A percentile compares a stretch with the other conserved stretches of the same genome.
phyloP scores from a whole-genome alignment of 1,140 invertebrate species.

The Drosophila micromelanica region DNA sequence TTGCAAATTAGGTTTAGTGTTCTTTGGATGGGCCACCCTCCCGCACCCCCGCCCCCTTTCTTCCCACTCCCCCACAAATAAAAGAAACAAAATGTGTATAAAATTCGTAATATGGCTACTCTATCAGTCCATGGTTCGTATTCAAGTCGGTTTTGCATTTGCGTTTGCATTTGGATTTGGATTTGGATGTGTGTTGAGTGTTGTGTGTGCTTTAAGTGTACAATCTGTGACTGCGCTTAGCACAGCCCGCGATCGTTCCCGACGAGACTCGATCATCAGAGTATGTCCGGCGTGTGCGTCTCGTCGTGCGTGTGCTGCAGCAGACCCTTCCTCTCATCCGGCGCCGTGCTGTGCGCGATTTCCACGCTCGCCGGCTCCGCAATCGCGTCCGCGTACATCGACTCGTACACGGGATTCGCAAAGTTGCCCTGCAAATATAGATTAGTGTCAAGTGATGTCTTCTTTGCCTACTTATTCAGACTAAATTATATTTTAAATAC shows the following conservation, averaged over 20 bases:
- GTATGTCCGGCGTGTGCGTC: slow-evolving; percentile 80
- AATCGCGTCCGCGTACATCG: slow-evolving; percentile 87
- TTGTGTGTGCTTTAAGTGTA: slow-evolving; percentile 25
- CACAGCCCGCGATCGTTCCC: slow-evolving; percentile 68
- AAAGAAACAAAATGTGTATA: slow-evolving; percentile 61
- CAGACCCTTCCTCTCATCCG: slow-evolving; percentile 79
- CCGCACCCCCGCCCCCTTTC: neutral
- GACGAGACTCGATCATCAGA: slow-evolving; percentile 73
- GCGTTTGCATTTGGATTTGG: slow-evolving; percentile 31
- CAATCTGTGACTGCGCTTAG: slow-evolving; percentile 52
- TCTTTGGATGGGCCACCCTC: slow-evolving; percentile 59
- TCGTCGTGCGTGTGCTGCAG: slow-evolving; percentile 83
- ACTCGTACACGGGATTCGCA: slow-evolving; percentile 93
- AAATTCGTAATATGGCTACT: slow-evolving; percentile 81
- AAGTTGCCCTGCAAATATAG: slow-evolving; percentile 87
- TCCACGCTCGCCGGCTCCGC: slow-evolving; percentile 67
- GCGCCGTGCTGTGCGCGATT: slow-evolving; percentile 70
- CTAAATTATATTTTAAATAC: too few species aligned
- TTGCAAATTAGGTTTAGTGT: slow-evolving; percentile 38
- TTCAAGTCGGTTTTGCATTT: slow-evolving; percentile 72
- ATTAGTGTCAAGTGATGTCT: too few species aligned
- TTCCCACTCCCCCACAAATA: slow-evolving; percentile 12
- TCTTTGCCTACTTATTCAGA: too few species aligned
- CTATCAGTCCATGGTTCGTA: slow-evolving; percentile 81
- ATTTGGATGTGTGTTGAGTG: slow-evolving; percentile 10